Percentiles rank a stretch among this genome's conserved stretches.
Conservation (phyloP, 2,113 vertebrate species). For the Heliornis fulica region DNA sequence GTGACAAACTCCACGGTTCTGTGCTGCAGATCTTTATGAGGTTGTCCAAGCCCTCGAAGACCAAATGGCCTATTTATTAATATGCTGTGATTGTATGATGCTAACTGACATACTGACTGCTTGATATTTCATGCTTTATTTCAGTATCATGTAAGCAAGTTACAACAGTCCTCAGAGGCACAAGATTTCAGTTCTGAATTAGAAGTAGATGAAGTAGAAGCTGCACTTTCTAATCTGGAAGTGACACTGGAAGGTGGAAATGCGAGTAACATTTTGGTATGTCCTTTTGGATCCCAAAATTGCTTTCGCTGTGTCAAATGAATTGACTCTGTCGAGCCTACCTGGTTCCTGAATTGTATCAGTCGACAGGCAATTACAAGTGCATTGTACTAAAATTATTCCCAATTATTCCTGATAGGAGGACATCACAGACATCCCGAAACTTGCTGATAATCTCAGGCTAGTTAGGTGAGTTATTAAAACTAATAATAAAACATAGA, state of each 20-base stretch:
- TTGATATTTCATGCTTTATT: neutral
- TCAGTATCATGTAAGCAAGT: slow-evolving; percentile 94
- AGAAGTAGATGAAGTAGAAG: slow-evolving; percentile 94
- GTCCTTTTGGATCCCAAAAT: neutral
- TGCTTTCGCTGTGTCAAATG: neutral
- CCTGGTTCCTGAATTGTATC: neutral
- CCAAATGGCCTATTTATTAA: neutral
- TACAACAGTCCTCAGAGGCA: slow-evolving; percentile 80
- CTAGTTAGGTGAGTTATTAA: slow-evolving; percentile 87
- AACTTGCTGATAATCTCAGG: slow-evolving; percentile 89
- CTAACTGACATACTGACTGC: neutral
- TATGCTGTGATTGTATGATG: neutral
- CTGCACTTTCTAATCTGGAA: slow-evolving; percentile 92
- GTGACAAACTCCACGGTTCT: neutral
- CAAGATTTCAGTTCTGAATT: slow-evolving; percentile 79
- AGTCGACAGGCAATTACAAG: neutral
- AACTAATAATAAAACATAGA: neutral
- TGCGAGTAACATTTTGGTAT: slow-evolving; percentile 85
- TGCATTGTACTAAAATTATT: slow-evolving; percentile 44
- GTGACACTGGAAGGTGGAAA: slow-evolving; percentile 89
- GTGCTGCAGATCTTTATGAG: neutral
- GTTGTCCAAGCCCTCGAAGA: neutral
- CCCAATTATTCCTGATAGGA: slow-evolving; percentile 79
- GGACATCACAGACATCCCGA: slow-evolving; percentile 98
- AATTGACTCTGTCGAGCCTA: neutral